Evolutionary conservation across 2,797 vertebrate species (phyloP), one percentile per base, ranked within the genome.

Genomic region (Clangula hyemalis): DNA sequence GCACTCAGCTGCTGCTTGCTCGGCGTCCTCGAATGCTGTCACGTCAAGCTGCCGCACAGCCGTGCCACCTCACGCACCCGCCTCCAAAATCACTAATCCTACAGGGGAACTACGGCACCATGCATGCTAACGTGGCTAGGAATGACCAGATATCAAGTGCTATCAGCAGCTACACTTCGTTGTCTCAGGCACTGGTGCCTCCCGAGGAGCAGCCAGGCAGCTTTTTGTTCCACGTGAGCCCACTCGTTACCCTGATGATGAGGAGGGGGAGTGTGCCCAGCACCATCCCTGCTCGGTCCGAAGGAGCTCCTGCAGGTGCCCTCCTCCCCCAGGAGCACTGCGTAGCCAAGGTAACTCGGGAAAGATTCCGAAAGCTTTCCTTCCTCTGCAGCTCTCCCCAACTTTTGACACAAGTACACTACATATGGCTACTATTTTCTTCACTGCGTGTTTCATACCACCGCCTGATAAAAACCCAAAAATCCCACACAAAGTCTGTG

Each of bases 401-500:
- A 14, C 9, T 62, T 43, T 11, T 1, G 5, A 36, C 20, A 28
- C 62, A 71, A 66, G 41, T 3, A 20, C 27, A n/a, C 73, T 38
- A 43, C 80, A 74, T 15, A 81, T 9, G 76, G 91, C 70, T 54
- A 71, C 86, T 87, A 38, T 77, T 94, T 84, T 38, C 92, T 75
- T 64, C 1, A 0, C 85, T 30, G 79, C 20, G 0, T 8, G 38
- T 68, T 60, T 65, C 68, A 76, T 74, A 65, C 22, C 82, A 4
- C 53, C 2, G 4, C 87, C 70, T 68, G 79, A 78, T 19, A 91
- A 94, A 74, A 87, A 68, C 53, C 87, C 87, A 32, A 10, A 70
- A 91, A 85, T 83, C 96, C 91, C 75, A 92, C 89, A 54, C 4
- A 92, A 77, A 95, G 92, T 60, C 92, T 75, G 83, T 38, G 94